phyloP scores from a whole-genome alignment of 2,888 invertebrate species.

The Microdon myrmicae region DNA sequence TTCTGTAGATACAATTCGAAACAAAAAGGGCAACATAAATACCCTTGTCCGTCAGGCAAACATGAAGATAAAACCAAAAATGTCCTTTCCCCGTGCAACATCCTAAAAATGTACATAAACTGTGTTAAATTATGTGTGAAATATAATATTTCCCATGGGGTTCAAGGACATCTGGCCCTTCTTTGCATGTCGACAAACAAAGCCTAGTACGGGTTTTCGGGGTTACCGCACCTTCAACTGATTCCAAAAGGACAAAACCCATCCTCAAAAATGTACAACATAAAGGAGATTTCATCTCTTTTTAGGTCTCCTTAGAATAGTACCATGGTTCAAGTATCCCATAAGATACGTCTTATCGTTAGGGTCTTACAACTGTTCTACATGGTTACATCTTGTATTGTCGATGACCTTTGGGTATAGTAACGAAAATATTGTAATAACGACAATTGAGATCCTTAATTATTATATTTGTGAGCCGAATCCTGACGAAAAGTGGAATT shows the following conservation, averaged over 20 bases:
- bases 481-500: too few relatives aligned
- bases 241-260: constrained; percentile 8
- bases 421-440: constrained; percentile 47
- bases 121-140: constrained; percentile 51
- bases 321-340: constrained; percentile 46
- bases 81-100: constrained; percentile 17
- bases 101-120: constrained; percentile 37
- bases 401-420: constrained; percentile 42
- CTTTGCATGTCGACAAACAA: constrained; percentile 42
- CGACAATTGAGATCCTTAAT: constrained; percentile 51
- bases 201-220: constrained; percentile 14
- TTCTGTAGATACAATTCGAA: too few relatives aligned
- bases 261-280: background rate
- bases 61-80: too few relatives aligned
- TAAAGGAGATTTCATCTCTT: constrained; percentile 10
- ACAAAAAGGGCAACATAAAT: too few relatives aligned
- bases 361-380: constrained; percentile 18
- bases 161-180: constrained; percentile 41
- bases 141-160: constrained; percentile 46
- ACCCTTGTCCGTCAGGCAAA: too few relatives aligned
- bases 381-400: constrained; percentile 45
- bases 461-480: too few relatives aligned
- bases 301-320: constrained; percentile 4
- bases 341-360: constrained; percentile 27
- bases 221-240: too few relatives aligned